phyloP scores from a whole-genome alignment of 2,797 vertebrate species.

The Spea hammondii region DNA sequence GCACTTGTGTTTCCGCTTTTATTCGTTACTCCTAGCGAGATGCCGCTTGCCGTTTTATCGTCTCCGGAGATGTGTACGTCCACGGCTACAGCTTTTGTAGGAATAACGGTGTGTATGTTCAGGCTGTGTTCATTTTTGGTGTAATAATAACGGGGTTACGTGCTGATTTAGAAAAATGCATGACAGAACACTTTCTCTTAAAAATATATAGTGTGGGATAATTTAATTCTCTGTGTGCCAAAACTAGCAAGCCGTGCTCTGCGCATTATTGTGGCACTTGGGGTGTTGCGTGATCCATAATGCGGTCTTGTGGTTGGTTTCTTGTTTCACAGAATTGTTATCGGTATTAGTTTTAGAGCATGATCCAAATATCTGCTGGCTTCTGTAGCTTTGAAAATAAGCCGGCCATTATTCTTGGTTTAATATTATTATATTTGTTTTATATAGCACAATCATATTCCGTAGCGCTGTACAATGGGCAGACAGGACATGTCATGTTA shows the following conservation, averaged over 20 bases:
- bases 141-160: no score
- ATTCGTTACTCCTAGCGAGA: neutral
- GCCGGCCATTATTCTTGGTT: no score
- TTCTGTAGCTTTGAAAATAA: no score
- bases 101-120: no score
- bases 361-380: neutral
- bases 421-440: no score
- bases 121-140: no score
- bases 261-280: neutral
- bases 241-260: neutral
- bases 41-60: neutral
- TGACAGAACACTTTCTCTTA: neutral
- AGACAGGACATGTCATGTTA: no score
- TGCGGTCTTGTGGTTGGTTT: slow-evolving; percentile 6
- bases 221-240: neutral
- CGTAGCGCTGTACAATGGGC: no score
- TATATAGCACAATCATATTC: no score
- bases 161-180: neutral
- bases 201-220: neutral
- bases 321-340: slow-evolving; percentile 22
- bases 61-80: neutral
- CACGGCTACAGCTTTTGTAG: no score
- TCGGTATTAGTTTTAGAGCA: slow-evolving; percentile 37
- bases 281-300: neutral
- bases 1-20: neutral